phyloP scores from a whole-genome alignment of 1,140 invertebrate genomes.

The Drosophila setifemur region DNA sequence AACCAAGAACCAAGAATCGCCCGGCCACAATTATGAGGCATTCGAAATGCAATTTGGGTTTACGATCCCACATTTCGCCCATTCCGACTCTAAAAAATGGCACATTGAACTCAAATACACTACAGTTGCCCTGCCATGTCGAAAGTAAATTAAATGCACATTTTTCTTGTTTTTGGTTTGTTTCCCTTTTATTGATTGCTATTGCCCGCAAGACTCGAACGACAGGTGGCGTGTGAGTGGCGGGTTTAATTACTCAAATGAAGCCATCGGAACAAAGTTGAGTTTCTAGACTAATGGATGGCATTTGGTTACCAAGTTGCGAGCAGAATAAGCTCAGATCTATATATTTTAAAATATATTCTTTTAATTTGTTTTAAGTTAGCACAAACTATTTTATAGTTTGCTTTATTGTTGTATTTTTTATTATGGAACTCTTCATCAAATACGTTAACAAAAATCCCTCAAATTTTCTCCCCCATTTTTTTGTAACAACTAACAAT shows the following conservation, averaged over 20 bases:
- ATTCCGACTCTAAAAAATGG: slow-evolving; percentile 9
- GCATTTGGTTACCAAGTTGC: not conserved
- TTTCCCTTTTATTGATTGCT: slow-evolving; percentile 12
- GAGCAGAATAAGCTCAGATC: too few species aligned
- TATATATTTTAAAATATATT: too few species aligned
- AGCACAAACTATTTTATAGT: not conserved
- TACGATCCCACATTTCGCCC: slow-evolving; percentile 47
- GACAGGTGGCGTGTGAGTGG: slow-evolving; percentile 29
- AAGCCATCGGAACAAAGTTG: not conserved
- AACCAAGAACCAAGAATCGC: slow-evolving; percentile 32
- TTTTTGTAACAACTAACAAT: not conserved
- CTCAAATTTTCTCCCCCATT: too few species aligned
- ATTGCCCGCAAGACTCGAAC: not conserved
- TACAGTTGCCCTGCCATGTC: slow-evolving; percentile 24
- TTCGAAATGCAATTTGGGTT: slow-evolving; percentile 69
- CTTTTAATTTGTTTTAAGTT: too few species aligned
- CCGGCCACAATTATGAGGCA: slow-evolving; percentile 50
- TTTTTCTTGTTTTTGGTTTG: not conserved
- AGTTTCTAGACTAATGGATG: not conserved
- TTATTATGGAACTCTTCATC: too few species aligned
- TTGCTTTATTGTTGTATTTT: not conserved
- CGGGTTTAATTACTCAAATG: slow-evolving; percentile 14
- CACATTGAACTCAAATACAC: slow-evolving; percentile 23
- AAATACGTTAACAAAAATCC: too few species aligned
- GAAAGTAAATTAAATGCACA: slow-evolving; percentile 12